Evolutionary conservation across 2,888 invertebrate genomes (phyloP).

Genomic region (Agrypnus murinus): DNA sequence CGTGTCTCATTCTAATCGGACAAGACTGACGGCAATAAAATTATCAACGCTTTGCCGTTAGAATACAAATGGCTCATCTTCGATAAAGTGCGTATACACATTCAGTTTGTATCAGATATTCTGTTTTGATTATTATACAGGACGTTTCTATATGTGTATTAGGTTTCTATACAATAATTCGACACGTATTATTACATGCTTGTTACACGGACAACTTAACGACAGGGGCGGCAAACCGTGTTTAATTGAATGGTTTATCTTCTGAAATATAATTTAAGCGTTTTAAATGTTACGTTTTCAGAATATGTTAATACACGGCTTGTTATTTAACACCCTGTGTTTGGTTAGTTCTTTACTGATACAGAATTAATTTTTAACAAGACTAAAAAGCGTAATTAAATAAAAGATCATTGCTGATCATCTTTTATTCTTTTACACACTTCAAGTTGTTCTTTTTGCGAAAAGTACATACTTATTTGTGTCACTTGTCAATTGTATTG

Average conservation of each 20-base stretch:
- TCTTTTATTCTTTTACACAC: too few species aligned
- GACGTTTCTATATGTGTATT: conserved; percentile 39
- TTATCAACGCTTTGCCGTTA: conserved; percentile 69
- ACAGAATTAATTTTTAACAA: too few species aligned
- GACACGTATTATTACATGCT: conserved; percentile 63
- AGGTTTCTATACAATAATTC: conserved; percentile 56
- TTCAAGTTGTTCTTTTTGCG: too few species aligned
- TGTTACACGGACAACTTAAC: conserved; percentile 61
- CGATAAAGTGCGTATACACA: conserved; percentile 59
- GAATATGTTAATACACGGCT: too few species aligned
- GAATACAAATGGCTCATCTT: conserved; percentile 70
- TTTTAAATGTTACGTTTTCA: too few species aligned
- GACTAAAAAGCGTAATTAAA: too few species aligned
- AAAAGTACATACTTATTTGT: too few species aligned
- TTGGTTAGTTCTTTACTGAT: too few species aligned
- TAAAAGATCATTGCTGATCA: too few species aligned
- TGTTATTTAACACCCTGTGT: too few species aligned
- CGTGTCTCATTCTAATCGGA: conserved; percentile 69
- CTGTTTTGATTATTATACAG: conserved; percentile 49
- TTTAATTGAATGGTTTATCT: conserved; percentile 64
- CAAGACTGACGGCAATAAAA: conserved; percentile 69
- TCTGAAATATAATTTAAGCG: background rate
- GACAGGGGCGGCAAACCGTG: conserved; percentile 60
- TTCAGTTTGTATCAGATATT: conserved; percentile 38
- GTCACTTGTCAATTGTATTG: too few species aligned